Evolutionary conservation across 1,140 invertebrate genomes (phyloP), one percentile per base, ranked within the genome.

Genomic region (Acromyrmex charruanus): DNA sequence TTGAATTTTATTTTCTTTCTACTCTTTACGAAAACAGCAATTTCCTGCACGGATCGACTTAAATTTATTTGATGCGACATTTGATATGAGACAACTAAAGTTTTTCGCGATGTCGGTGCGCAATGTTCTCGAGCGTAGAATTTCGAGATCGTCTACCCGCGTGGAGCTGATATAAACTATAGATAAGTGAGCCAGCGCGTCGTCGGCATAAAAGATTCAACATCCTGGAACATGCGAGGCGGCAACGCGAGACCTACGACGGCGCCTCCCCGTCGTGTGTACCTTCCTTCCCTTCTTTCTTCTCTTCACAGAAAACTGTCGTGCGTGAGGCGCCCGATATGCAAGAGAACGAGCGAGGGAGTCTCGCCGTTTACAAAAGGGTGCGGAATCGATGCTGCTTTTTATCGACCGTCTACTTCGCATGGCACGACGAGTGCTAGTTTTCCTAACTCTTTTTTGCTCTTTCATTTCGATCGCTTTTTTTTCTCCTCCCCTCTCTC

Each of bases 241-340:
- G 68, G 80, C 80, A 82, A 82, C 68, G 69, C 53, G 39, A 82
- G 53, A 74, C 68, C 39, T 7, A 58, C 79, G 35, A 39, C 1
- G 80, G 59, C 69, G 80, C 69, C 58, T 80, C 85, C 87, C 88
- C 77, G 69, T 88, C 87, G 88, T 90, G 87, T 89, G 86, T 87
- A 87, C 89, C 77, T 87, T 90, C 79, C 87, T 18, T 39, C 71
- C 80, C 72, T 16, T 81, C n/a, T 84, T 84, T 63, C 58, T 63
- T 35, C 53, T 58, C 58, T 74, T 84, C 69, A n/a, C 28, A 39
- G 80, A 84, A 84, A 84, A 84, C 39, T 61, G n/a, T 74, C 87
- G 87, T 87, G 87, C 91, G 88, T 92, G 88, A 91, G 88, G 58
- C 71, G 65, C 31, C 49, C 28, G 72, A 65, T 31, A 18, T 3